phyloP scores from a whole-genome alignment of 2,888 invertebrate species.

The Helobdella robusta region DNA sequence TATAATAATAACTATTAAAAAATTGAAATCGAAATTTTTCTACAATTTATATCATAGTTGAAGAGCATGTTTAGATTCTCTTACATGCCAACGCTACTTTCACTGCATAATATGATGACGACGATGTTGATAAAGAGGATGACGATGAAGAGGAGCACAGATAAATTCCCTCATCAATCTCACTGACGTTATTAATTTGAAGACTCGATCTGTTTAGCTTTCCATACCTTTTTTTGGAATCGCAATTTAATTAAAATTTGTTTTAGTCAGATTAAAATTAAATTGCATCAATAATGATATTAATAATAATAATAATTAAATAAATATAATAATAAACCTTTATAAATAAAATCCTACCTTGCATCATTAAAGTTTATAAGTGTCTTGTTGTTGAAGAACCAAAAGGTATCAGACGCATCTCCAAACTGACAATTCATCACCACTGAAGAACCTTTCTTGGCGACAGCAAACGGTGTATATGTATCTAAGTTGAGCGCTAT shows the following conservation, averaged over 20 bases:
- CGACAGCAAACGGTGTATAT: neutral
- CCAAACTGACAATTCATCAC: neutral
- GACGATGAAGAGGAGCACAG: slow-evolving; percentile 5
- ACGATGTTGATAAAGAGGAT: neutral
- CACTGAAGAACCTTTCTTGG: neutral
- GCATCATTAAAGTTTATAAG: neutral
- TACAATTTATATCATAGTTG: too few relatives aligned
- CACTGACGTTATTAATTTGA: neutral
- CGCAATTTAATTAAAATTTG: neutral
- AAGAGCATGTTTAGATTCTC: too few relatives aligned
- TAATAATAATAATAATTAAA: neutral
- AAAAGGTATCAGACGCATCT: neutral
- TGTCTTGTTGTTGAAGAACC: neutral
- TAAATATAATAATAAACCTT: neutral
- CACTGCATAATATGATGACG: neutral
- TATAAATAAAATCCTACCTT: slow-evolving; percentile 3
- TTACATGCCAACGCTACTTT: neutral
- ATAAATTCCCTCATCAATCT: slow-evolving; percentile 5
- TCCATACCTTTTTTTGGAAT: neutral
- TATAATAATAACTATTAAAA: too few relatives aligned
- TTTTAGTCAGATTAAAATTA: neutral
- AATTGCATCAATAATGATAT: neutral
- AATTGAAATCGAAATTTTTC: too few relatives aligned
- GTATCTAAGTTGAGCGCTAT: too few relatives aligned
- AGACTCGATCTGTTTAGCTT: neutral